Evolutionary conservation across 2,113 vertebrate genomes (phyloP).

Genomic region (Oriolus oriolus): DNA sequence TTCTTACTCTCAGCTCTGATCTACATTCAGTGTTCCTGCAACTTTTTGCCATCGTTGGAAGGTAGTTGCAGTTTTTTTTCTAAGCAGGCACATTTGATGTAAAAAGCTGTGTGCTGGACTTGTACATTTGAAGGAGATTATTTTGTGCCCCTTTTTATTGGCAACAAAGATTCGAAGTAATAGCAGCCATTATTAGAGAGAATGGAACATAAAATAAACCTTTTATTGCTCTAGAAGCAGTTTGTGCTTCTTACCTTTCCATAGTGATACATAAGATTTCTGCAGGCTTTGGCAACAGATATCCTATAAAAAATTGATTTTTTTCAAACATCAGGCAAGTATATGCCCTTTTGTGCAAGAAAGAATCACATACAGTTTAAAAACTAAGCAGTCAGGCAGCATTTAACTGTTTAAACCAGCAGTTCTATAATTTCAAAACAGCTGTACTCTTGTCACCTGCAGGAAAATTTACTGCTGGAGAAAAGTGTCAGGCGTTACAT

Average conservation of each 20-base stretch:
- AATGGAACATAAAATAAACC: constrained; percentile 27
- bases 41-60: not conserved
- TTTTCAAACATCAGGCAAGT: not conserved
- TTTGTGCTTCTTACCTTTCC: not conserved
- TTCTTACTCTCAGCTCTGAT: constrained; percentile 1
- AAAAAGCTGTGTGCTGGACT: not conserved
- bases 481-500: not conserved
- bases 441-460: not conserved
- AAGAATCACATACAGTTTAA: not conserved
- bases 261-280: not conserved
- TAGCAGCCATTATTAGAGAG: not conserved
- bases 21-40: not conserved
- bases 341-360: not conserved
- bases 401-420: not conserved
- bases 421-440: not conserved
- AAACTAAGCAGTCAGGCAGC: not conserved
- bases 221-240: constrained; percentile 19
- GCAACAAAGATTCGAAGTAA: not conserved
- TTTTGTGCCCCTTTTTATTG: constrained; percentile 14
- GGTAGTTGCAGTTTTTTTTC: not conserved
- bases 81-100: not conserved
- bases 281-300: not conserved
- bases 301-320: not conserved
- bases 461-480: not conserved
- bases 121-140: not conserved